Base-by-base conservation (phyloP, 2,113 vertebrate genomes). In the Phaethon lepturus region DNA sequence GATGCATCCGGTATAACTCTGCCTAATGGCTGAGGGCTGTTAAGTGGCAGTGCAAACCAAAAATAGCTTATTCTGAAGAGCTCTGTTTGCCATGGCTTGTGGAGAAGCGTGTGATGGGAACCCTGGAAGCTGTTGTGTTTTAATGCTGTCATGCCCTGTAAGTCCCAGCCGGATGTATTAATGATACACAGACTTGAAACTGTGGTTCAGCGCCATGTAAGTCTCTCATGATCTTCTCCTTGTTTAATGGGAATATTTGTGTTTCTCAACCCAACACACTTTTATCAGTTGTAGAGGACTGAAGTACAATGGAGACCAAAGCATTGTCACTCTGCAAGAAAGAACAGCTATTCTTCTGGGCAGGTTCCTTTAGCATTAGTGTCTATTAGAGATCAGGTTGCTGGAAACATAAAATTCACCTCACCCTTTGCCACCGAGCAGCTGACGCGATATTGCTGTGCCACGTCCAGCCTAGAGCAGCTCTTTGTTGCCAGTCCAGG, bases 181-280 rank as follows among this genome's bases (percentile, higher is more conserved):
- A 1, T n/a, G 35, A 20, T 40, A 31, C 23, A 18, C 35, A 74
- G 47, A n/a, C 31, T 17, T 13, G 67, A 73, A 63, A 25, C 31
- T 62, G 42, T 22, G 56, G 50, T 86, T 87, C 45, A 76, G 64
- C 38, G 71, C 28, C 13, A 3, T 17, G 16, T 47, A 67, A 63
- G 44, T 35, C 13, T 62, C 29, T 82, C 3, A 1, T 45, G 35
- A 42, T 35, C 18, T 33, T 86, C 42, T 64, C 40, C 24, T 47
- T 59, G 59, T 67, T 45, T 85, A 50, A n/a, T 0, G 5, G 15
- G 42, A 72, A 38, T 15, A 23, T 44, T 77, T 0, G 0, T 58
- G 60, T 60, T 93, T 90, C 52, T 68, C 15, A 78, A 2, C 14
- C 47, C 60, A n/a, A 1, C 13, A 19, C 1, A 1, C 31, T 35